Conservation (phyloP, 2,797 vertebrate genomes). For the Remorina albescens region DNA sequence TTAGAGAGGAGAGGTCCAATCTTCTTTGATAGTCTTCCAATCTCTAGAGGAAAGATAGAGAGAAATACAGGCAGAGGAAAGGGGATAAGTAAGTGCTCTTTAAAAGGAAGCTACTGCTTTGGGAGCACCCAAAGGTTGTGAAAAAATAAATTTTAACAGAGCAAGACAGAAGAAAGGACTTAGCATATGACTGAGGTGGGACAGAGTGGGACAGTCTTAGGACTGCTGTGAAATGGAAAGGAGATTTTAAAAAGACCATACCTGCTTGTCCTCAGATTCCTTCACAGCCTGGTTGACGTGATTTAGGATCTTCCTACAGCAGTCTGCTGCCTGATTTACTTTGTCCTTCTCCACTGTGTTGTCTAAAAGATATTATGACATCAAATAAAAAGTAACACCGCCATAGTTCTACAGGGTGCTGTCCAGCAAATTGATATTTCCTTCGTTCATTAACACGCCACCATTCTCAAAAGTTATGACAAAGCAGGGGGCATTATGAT, state of each 20-base stretch:
- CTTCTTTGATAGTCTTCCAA: constrained; percentile 97
- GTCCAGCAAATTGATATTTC: constrained; percentile 60
- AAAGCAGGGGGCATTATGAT: constrained; percentile 63
- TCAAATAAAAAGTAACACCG: constrained; percentile 30
- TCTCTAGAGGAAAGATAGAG: constrained; percentile 80
- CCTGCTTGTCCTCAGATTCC: constrained; percentile 97
- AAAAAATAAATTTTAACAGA: constrained; percentile 17
- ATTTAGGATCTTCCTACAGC: constrained; percentile 94
- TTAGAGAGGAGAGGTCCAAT: constrained; percentile 94
- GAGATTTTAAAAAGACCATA: constrained; percentile 29
- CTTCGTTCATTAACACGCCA: constrained; percentile 57
- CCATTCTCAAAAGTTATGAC: constrained; percentile 67
- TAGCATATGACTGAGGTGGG: constrained; percentile 10
- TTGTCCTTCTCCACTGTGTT: constrained; percentile 91
- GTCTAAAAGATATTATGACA: constrained; percentile 83
- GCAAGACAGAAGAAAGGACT: not conserved
- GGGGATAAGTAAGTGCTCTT: constrained; percentile 10
- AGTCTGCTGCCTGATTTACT: constrained; percentile 94
- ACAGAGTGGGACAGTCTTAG: constrained; percentile 18
- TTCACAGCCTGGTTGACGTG: constrained; percentile 97
- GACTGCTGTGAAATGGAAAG: constrained; percentile 14
- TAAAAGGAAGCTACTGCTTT: constrained; percentile 24
- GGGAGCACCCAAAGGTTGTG: constrained; percentile 21
- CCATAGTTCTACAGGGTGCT: constrained; percentile 34
- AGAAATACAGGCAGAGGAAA: constrained; percentile 34